phyloP scores from a whole-genome alignment of 1,140 invertebrate genomes.

The Bombyx mandarina region DNA sequence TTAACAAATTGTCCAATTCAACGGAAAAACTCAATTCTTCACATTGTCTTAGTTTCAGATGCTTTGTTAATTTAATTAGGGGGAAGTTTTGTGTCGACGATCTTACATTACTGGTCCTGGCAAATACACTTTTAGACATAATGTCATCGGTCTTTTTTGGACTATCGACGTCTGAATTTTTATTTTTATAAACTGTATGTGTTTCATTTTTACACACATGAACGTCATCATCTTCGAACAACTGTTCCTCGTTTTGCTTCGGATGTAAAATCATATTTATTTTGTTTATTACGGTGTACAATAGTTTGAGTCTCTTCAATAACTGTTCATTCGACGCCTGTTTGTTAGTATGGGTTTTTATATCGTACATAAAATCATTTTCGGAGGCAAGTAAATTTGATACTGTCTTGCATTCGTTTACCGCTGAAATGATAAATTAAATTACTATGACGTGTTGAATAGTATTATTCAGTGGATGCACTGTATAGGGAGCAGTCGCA shows the following conservation, averaged over 20 bases:
- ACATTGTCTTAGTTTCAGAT: conserved; percentile 29
- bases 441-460: conserved; percentile 4
- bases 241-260: conserved; percentile 41
- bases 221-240: conserved; percentile 16
- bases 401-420: conserved; percentile 60
- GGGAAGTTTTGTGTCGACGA: conserved; percentile 38
- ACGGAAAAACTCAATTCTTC: conserved; percentile 51
- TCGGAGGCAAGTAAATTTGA: conserved; percentile 36
- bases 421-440: conserved; percentile 35
- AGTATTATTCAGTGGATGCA: neutral
- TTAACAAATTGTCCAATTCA: conserved; percentile 44
- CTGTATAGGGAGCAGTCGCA: too few relatives aligned
- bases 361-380: conserved; percentile 34
- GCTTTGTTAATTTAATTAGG: conserved; percentile 35
- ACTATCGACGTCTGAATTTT: conserved; percentile 32
- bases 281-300: conserved; percentile 51
- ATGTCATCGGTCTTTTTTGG: conserved; percentile 27
- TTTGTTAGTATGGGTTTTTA: conserved; percentile 23
- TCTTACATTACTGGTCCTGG: conserved; percentile 32
- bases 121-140: conserved; percentile 42
- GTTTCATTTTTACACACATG: conserved; percentile 26
- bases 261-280: conserved; percentile 39
- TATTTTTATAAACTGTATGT: conserved; percentile 35
- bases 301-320: conserved; percentile 53
- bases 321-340: conserved; percentile 38